These are phyloP conservation scores for Muscidifurax raptorellus DNA, from an alignment of 1,140 invertebrate species.

Conservation along the genomic window DNA sequence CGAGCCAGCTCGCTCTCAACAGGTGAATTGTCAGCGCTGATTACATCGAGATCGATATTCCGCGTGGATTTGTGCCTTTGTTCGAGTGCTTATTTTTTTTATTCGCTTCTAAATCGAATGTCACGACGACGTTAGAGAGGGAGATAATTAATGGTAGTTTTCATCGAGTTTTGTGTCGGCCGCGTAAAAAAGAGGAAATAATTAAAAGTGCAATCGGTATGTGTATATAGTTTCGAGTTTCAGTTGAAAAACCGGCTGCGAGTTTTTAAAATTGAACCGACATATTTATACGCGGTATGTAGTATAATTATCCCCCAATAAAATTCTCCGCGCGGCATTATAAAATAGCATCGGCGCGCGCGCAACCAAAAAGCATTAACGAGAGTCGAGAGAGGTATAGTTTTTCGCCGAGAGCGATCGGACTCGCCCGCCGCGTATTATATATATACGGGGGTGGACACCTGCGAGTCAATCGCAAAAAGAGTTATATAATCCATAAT, in stretches of 20 bases:
- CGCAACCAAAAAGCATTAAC: too few relatives aligned
- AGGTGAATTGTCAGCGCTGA: not conserved
- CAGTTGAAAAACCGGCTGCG: too few relatives aligned
- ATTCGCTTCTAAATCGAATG: too few relatives aligned
- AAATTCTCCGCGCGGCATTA: not conserved
- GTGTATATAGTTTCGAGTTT: too few relatives aligned
- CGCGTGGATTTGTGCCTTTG: not conserved
- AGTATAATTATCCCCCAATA: too few relatives aligned
- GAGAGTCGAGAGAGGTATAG: not conserved
- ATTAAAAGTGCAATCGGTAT: not conserved
- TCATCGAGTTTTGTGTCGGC: not conserved
- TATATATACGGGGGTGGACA: not conserved
- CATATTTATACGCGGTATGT: too few relatives aligned
- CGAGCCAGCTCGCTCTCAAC: too few relatives aligned
- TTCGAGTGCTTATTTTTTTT: too few relatives aligned
- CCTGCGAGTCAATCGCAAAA: conserved; percentile 37
- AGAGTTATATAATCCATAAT: conserved; percentile 57
- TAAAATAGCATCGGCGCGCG: not conserved
- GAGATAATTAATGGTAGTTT: not conserved
- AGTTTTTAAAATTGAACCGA: too few relatives aligned
- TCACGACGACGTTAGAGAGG: too few relatives aligned
- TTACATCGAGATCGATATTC: not conserved
- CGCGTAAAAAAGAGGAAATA: not conserved
- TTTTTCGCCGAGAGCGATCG: not conserved
- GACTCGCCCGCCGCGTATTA: too few relatives aligned